phyloP scores from a whole-genome alignment of 2,888 invertebrate species.

The Drosophila pegasa region DNA sequence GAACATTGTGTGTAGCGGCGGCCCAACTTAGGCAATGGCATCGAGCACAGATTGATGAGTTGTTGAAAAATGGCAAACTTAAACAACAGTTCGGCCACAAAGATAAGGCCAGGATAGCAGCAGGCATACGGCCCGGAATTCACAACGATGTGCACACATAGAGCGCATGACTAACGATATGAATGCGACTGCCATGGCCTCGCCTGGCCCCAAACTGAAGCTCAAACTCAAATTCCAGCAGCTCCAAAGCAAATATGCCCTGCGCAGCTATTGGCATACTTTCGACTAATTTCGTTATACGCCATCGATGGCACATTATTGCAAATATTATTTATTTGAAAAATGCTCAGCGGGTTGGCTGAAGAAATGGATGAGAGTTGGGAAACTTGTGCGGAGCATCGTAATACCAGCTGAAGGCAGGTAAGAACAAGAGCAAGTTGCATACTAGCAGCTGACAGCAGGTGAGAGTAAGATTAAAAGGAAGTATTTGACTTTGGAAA shows the following conservation, averaged over 20 bases:
- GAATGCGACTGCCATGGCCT: constrained; percentile 11
- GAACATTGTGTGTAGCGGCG: constrained; percentile 40
- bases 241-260: constrained; percentile 28
- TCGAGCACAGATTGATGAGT: constrained; percentile 78
- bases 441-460: neutral
- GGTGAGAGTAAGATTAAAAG: neutral
- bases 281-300: constrained; percentile 10
- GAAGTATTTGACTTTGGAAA: neutral
- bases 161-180: constrained; percentile 50
- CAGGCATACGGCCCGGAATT: constrained; percentile 34
- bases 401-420: neutral
- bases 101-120: constrained; percentile 30
- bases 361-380: neutral
- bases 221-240: constrained; percentile 2
- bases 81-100: constrained; percentile 69
- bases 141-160: constrained; percentile 50
- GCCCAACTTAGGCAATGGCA: constrained; percentile 55
- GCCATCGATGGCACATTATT: constrained; percentile 5
- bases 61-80: constrained; percentile 81
- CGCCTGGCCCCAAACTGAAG: neutral
- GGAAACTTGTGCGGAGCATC: neutral
- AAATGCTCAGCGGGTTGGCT: neutral
- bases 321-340: constrained; percentile 8
- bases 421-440: too few species aligned
- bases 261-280: neutral